Conservation (phyloP, 1,140 invertebrate species). For the Macrocentrus cingulum region DNA sequence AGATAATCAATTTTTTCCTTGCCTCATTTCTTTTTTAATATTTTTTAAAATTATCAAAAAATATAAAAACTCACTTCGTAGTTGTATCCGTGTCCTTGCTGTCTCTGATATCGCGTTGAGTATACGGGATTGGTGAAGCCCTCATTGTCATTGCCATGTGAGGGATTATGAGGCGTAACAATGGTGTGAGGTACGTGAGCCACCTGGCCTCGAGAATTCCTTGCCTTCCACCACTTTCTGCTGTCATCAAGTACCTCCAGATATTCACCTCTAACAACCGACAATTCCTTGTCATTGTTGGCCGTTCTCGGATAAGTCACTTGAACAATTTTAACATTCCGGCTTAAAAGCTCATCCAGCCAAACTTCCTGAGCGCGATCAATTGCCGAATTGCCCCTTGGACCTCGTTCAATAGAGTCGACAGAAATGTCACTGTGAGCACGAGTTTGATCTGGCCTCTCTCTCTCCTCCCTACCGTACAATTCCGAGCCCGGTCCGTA, state of each 20-base stretch:
- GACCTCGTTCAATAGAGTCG: constrained; percentile 72
- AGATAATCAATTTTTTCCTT: no score
- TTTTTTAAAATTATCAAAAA: no score
- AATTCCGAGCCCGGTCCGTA: constrained; percentile 54
- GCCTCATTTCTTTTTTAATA: no score
- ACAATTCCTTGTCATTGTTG: constrained; percentile 98
- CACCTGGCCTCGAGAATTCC: constrained; percentile 83
- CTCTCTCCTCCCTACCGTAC: constrained; percentile 54
- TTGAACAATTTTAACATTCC: constrained; percentile 82
- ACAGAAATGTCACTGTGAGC: constrained; percentile 74
- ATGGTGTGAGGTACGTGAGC: constrained; percentile 98
- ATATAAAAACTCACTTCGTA: constrained; percentile 55
- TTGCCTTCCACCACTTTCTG: constrained; percentile 98
- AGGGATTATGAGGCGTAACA: constrained; percentile 71
- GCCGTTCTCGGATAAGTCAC: constrained; percentile 93
- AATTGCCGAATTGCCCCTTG: constrained; percentile 50
- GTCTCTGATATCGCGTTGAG: constrained; percentile 56
- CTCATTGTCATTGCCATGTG: constrained; percentile 58
- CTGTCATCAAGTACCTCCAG: constrained; percentile 93
- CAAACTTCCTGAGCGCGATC: constrained; percentile 64
- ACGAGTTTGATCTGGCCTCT: constrained; percentile 50
- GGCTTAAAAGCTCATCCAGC: constrained; percentile 74
- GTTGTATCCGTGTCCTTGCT: constrained; percentile 51
- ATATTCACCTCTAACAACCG: constrained; percentile 92
- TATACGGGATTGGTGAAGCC: constrained; percentile 76